These are phyloP conservation scores for Porites evermanni DNA, from an alignment of 92 coral and sea anemone species.

Conservation along the genomic window DNA sequence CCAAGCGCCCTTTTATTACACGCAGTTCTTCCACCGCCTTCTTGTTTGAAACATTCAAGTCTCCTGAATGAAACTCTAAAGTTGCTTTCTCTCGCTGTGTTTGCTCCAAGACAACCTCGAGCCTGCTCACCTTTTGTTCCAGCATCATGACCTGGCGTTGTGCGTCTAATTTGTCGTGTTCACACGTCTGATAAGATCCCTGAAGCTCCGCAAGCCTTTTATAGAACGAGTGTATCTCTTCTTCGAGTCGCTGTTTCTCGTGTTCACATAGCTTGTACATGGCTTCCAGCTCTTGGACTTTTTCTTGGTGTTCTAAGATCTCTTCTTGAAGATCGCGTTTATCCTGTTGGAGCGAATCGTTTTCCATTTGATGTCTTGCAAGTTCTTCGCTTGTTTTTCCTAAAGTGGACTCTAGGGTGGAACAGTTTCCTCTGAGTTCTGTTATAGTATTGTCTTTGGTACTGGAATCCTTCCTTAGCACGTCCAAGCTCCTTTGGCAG, in stretches of 20 bases:
- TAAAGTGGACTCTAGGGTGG: conserved; percentile 71
- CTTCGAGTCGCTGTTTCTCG: conserved; percentile 86
- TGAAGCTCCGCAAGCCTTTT: conserved; percentile 91
- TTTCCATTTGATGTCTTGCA: conserved; percentile 78
- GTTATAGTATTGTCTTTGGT: conserved; percentile 66
- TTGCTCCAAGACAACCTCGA: conserved; percentile 77
- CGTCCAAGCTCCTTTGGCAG: conserved; percentile 79
- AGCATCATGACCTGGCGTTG: conserved; percentile 86
- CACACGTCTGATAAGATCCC: conserved; percentile 80
- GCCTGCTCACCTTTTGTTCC: conserved; percentile 80
- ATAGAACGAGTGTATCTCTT: conserved; percentile 89
- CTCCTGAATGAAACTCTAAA: conserved; percentile 77
- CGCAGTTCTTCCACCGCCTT: conserved; percentile 79
- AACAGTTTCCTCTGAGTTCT: conserved; percentile 70
- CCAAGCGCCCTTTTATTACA: conserved; percentile 78
- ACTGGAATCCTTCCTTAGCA: conserved; percentile 69
- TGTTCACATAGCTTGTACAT: conserved; percentile 71
- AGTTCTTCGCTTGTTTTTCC: conserved; percentile 70
- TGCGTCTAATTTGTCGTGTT: conserved; percentile 88
- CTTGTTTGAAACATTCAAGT: conserved; percentile 66
- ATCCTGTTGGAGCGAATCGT: conserved; percentile 80
- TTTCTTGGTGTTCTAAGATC: conserved; percentile 79
- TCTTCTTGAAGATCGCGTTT: conserved; percentile 90
- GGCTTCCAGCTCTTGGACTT: conserved; percentile 89
- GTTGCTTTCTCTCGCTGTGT: conserved; percentile 70